Conservation (phyloP, 2,113 vertebrate genomes). For the Grus americana region DNA sequence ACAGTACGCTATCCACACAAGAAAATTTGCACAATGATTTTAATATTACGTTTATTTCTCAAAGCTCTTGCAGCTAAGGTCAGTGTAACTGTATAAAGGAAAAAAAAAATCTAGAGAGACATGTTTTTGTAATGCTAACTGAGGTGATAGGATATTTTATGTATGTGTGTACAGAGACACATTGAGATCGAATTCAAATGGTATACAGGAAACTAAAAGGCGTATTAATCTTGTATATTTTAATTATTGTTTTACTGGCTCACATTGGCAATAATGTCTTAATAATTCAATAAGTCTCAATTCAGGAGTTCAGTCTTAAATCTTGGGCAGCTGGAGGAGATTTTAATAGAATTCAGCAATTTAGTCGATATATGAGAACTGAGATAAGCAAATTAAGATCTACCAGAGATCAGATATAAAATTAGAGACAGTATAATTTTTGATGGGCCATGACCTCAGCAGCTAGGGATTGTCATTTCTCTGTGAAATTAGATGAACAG, state of each 20-base stretch:
- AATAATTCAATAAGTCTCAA: conserved; percentile 53
- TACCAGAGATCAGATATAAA: conserved; percentile 53
- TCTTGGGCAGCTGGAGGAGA: conserved; percentile 46
- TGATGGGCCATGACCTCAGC: conserved; percentile 57
- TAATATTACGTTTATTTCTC: neutral
- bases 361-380: conserved; percentile 27
- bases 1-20: neutral
- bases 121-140: neutral
- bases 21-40: neutral
- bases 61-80: neutral
- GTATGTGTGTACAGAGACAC: neutral
- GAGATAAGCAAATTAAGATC: conserved; percentile 59
- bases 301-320: conserved; percentile 53
- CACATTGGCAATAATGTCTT: conserved; percentile 20
- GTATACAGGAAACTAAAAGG: neutral
- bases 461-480: conserved; percentile 39
- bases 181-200: neutral
- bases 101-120: neutral
- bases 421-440: conserved; percentile 53
- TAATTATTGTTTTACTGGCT: conserved; percentile 39
- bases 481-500: conserved; percentile 49
- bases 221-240: conserved; percentile 33
- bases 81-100: neutral
- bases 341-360: conserved; percentile 64
- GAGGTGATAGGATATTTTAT: neutral